Conservation (phyloP, 1,140 invertebrate species). For the Akabosia matsudoensis region DNA sequence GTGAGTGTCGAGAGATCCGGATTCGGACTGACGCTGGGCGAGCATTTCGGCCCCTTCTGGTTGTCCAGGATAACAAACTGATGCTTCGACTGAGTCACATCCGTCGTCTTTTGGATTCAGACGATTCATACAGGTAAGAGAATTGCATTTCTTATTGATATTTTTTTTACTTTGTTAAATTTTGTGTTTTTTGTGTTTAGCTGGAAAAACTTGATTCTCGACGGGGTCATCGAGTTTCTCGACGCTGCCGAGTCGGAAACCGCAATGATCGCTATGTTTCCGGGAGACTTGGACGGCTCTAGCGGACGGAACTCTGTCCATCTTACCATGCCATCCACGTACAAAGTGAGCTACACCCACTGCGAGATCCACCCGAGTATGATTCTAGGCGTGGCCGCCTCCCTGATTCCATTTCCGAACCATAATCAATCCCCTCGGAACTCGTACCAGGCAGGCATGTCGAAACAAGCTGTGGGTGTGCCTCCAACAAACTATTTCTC, state of each 20-base stretch:
- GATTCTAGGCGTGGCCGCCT: conserved; percentile 96
- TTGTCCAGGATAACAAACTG: conserved; percentile 90
- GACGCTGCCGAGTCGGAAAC: conserved; percentile 98
- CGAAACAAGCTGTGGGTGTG: conserved; percentile 96
- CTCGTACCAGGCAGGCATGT: conserved; percentile 96
- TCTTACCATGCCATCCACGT: conserved; percentile 68
- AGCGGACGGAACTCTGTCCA: conserved; percentile 47
- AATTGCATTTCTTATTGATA: not conserved
- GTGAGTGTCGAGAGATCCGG: conserved; percentile 91
- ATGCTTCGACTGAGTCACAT: conserved; percentile 92
- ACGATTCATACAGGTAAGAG: not conserved
- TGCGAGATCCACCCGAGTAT: conserved; percentile 99
- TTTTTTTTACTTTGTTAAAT: not conserved
- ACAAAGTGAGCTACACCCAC: conserved; percentile 97
- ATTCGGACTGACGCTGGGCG: conserved; percentile 98
- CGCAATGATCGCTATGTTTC: conserved; percentile 97
- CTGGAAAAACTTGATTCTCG: conserved; percentile 94
- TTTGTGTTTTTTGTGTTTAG: conserved; percentile 49
- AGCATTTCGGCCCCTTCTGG: conserved; percentile 91
- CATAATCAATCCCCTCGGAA: conserved; percentile 98
- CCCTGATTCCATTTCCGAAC: conserved; percentile 99
- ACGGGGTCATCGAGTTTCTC: conserved; percentile 96
- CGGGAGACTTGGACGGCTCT: conserved; percentile 70
- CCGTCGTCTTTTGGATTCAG: conserved; percentile 64
- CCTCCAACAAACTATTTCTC: conserved; percentile 98